These are phyloP conservation scores for Onychomys leucogaster DNA, from an alignment of 2,797 vertebrate genomes.

Conservation along the genomic window DNA sequence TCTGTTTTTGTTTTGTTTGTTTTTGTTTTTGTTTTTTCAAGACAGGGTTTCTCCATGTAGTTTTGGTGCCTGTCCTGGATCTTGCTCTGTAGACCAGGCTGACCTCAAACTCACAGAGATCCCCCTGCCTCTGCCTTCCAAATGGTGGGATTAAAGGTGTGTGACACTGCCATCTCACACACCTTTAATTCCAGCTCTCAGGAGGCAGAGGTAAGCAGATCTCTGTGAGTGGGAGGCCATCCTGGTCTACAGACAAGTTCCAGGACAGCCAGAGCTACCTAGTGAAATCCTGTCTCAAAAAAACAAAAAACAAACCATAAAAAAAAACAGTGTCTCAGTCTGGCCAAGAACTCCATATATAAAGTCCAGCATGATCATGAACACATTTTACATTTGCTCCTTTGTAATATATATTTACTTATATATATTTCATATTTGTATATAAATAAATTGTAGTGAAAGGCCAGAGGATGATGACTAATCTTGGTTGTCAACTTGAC, in stretches of 20 bases:
- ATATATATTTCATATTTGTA: background rate
- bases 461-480: background rate
- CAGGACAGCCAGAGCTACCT: background rate
- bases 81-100: too few relatives aligned
- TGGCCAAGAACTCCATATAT: background rate
- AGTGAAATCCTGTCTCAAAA: background rate
- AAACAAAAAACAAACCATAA: background rate
- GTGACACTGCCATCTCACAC: background rate
- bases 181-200: background rate
- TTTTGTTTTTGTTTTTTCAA: background rate
- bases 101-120: too few relatives aligned
- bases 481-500: background rate
- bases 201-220: background rate
- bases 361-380: background rate
- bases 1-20: background rate
- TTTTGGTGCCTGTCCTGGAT: too few relatives aligned
- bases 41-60: background rate
- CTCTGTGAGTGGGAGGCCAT: background rate
- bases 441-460: background rate
- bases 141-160: too few relatives aligned
- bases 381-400: background rate
- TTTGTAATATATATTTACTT: background rate
- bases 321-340: background rate
- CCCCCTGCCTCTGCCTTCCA: too few relatives aligned
- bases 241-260: background rate